Evolutionary conservation across 1,140 invertebrate genomes (phyloP), one percentile per base, ranked within the genome.

Genomic region (Cotesia glomerata): DNA sequence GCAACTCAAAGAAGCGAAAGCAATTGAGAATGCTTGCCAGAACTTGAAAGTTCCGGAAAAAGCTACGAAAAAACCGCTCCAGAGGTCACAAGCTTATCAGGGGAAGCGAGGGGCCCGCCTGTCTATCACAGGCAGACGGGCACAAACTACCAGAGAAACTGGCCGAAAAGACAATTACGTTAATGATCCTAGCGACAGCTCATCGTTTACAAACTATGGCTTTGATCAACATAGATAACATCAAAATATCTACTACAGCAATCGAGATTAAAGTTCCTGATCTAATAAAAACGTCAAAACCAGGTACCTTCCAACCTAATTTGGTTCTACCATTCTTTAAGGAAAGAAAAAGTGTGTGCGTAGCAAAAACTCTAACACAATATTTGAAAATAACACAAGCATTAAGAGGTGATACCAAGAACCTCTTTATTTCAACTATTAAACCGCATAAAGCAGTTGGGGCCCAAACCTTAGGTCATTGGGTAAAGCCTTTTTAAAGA

Each of bases 41-140:
- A 18, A 64, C 65, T 13, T 67, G 73, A 69, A 39, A 62, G 68
- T 1, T 74, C 69, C 71, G 18, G 69, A 2, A 13, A 72, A n/a
- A 72, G 71, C 2, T 69, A 71, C 34, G 58, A 71, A 7, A 71
- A 74, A 39, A 39, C 36, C 18, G 32, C 61, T 39, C 54, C 52
- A 56, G n/a, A 13, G 56, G 13, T 64, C 14, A 2, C 14, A 8
- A 39, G 36, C 9, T 39, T 26, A 26, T 26, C 36, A 39, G 36
- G 36, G 36, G 36, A 39, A 39, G 5, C 36, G 9, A 5, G 36
- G 9, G 36, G 36, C 36, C 36, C 36, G 9, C 9, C 36, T 39
- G 36, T 1, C 36, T 9, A 39, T 39, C 9, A 39, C 36, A 5
- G 9, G 9, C 36, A 39, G 36, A 39, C 36, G 36, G 36, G 4